These are phyloP conservation scores for Chlorodrepanis virens DNA, from an alignment of 2,113 vertebrate genomes.

Conservation along the genomic window DNA sequence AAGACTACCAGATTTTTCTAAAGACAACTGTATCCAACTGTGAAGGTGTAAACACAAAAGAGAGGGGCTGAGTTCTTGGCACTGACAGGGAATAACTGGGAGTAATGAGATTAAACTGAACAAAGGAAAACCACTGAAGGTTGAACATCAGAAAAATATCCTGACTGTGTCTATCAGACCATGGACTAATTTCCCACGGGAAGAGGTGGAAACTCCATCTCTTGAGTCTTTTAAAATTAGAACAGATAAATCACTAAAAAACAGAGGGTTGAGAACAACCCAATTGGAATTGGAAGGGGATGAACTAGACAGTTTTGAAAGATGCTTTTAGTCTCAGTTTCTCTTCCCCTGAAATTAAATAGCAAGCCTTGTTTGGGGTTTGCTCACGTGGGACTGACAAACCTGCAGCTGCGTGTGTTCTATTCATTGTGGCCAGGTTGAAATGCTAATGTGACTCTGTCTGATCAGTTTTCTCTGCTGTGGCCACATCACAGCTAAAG, in stretches of 20 bases:
- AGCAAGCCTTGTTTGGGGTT: not conserved
- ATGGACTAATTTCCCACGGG: conserved; percentile 64
- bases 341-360: conserved; percentile 17
- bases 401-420: conserved; percentile 24
- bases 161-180: conserved; percentile 57
- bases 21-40: not conserved
- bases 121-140: conserved; percentile 64
- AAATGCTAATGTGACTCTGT: conserved; percentile 31
- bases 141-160: conserved; percentile 63
- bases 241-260: conserved; percentile 47
- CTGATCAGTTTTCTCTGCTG: not conserved
- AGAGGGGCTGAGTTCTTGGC: not conserved
- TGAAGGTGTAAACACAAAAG: conserved; percentile 25
- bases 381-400: not conserved
- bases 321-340: not conserved
- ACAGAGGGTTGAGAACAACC: not conserved
- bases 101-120: conserved; percentile 66
- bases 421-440: not conserved
- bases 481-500: not conserved
- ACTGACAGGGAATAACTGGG: conserved; percentile 11
- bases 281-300: not conserved
- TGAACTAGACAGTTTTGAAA: not conserved
- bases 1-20: not conserved
- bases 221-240: conserved; percentile 50
- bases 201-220: conserved; percentile 60